Evolutionary conservation across 2,113 vertebrate genomes (phyloP).

Genomic region (Scopus umbretta): DNA sequence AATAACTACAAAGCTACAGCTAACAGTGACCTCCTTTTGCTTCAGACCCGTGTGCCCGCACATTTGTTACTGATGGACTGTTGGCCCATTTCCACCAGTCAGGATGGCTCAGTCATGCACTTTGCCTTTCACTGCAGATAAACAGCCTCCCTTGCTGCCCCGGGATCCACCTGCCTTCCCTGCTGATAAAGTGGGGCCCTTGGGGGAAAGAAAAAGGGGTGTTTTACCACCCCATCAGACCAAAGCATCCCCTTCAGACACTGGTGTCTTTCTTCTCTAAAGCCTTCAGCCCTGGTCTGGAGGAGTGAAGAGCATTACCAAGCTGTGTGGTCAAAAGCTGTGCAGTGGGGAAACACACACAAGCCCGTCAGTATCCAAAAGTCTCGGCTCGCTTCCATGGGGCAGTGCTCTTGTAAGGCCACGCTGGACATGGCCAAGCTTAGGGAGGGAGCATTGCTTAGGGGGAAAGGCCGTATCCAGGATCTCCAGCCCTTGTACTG

Average conservation of each 20-base stretch:
- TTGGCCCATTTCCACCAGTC: not conserved
- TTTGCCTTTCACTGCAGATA: not conserved
- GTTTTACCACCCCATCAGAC: not conserved
- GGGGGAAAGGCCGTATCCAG: not conserved
- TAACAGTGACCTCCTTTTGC: not conserved
- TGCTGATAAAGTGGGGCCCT: not conserved
- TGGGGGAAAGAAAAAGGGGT: accelerated
- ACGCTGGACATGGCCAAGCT: not conserved
- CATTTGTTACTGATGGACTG: not conserved
- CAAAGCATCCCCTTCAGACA: not conserved
- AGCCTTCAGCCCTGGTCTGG: not conserved
- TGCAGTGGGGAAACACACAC: not conserved
- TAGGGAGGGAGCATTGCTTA: not conserved
- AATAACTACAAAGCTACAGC: not conserved
- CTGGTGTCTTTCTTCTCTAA: not conserved
- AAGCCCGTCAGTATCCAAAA: accelerated
- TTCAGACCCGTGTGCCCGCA: not conserved
- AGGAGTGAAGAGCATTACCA: not conserved
- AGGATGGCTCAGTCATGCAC: not conserved
- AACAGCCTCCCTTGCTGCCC: not conserved
- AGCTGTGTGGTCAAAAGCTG: not conserved
- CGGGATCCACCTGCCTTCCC: not conserved
- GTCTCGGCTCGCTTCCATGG: not conserved
- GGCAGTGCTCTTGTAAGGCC: not conserved
- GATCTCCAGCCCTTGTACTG: not conserved